Evolutionary conservation across 2,113 vertebrate genomes (phyloP).

Genomic region (Camarhynchus parvulus): DNA sequence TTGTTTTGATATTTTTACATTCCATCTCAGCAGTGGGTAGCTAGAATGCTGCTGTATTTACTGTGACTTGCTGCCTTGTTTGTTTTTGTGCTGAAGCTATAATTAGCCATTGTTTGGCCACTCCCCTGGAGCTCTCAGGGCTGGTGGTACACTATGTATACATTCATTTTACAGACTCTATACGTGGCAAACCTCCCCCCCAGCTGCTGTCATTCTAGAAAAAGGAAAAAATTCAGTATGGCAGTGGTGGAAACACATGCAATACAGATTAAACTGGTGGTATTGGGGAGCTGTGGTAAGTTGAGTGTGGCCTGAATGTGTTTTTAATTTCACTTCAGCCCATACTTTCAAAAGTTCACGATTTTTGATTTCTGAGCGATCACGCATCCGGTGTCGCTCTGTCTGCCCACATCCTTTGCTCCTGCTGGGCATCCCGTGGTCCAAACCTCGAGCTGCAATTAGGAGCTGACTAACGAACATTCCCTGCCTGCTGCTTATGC

Average conservation of each 20-base stretch:
- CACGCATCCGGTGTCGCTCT: rapidly evolving
- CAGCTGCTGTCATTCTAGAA: background rate
- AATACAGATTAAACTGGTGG: rapidly evolving
- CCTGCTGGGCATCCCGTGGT: background rate
- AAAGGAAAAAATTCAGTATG: background rate
- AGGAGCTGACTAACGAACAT: background rate
- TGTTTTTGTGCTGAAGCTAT: slow-evolving; percentile 20
- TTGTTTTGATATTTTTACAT: background rate
- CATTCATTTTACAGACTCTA: background rate
- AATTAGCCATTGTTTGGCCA: background rate
- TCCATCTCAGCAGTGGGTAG: background rate
- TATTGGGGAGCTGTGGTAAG: background rate
- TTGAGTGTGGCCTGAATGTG: background rate
- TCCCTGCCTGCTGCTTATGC: background rate
- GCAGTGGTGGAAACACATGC: background rate
- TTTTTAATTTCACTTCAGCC: background rate
- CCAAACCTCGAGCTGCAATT: background rate
- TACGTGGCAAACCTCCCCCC: too few relatives aligned
- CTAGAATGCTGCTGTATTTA: background rate
- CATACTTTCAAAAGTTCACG: rapidly evolving
- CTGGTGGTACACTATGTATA: background rate
- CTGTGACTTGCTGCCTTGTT: background rate
- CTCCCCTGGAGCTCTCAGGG: background rate
- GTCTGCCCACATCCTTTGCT: background rate
- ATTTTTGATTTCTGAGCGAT: background rate